phyloP scores from a whole-genome alignment of 2,888 invertebrate species.

The Sarcophaga caerulescens region DNA sequence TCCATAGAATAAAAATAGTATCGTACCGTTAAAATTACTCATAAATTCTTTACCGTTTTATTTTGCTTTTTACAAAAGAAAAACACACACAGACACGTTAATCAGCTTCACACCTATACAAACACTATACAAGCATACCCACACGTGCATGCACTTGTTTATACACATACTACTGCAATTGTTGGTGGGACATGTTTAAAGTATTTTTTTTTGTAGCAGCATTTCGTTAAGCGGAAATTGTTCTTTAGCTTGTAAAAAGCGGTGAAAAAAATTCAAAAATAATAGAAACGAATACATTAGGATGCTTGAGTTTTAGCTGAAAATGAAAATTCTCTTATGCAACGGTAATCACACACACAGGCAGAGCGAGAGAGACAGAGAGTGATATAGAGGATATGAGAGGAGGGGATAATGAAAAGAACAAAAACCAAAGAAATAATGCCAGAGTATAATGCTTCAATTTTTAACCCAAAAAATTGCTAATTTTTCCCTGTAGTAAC shows the following conservation, averaged over 20 bases:
- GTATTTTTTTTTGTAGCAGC: background rate
- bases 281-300: background rate
- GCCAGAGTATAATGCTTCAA: background rate
- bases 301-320: background rate
- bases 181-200: background rate
- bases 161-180: background rate
- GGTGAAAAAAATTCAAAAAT: background rate
- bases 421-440: no score
- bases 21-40: background rate
- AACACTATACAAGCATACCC: background rate
- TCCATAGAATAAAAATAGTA: background rate
- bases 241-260: background rate
- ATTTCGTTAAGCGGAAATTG: background rate
- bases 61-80: no score
- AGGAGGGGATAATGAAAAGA: no score
- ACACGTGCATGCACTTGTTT: background rate
- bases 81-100: background rate
- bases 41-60: background rate
- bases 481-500: slow-evolving; percentile 18
- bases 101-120: background rate
- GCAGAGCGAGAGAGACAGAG: no score
- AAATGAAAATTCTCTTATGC: background rate
- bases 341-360: background rate
- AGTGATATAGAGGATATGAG: no score
- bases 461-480: slow-evolving; percentile 18